Evolutionary conservation across 1,140 invertebrate genomes (phyloP).

Genomic region (Spodoptera litura): DNA sequence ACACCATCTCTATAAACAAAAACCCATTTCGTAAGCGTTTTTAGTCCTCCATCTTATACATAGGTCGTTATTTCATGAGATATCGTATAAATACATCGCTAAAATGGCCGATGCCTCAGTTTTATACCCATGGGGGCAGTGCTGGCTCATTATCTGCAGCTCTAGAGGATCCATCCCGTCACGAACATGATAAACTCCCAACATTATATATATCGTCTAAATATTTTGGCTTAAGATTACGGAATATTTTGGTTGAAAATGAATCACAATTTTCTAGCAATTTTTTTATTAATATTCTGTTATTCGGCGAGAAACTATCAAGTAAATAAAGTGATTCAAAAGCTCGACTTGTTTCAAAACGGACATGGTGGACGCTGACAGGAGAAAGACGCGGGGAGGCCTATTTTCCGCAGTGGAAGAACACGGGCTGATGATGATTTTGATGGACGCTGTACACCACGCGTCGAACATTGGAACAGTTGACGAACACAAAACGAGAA

Average conservation of each 20-base stretch:
- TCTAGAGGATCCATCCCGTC: conserved; percentile 11
- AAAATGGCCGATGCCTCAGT: conserved; percentile 4
- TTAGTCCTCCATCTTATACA: neutral
- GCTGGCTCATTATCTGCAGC: conserved; percentile 47
- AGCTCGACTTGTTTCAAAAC: too few species aligned
- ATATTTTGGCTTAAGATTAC: conserved; percentile 18
- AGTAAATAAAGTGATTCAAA: too few species aligned
- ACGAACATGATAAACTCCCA: conserved; percentile 36
- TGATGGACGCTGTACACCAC: too few species aligned
- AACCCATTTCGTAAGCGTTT: neutral
- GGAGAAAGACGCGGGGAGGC: too few species aligned
- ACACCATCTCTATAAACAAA: too few species aligned
- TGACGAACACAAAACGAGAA: too few species aligned
- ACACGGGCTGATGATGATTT: too few species aligned
- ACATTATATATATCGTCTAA: conserved; percentile 50
- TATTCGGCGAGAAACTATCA: too few species aligned
- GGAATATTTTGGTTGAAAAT: neutral
- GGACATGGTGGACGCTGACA: too few species aligned
- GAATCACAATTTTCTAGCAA: neutral
- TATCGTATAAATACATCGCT: conserved; percentile 1
- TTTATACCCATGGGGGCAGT: conserved; percentile 47
- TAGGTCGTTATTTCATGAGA: conserved; percentile 14
- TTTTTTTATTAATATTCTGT: too few species aligned
- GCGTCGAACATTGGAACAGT: too few species aligned
- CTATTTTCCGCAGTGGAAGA: too few species aligned